Base-by-base conservation (phyloP, 2,797 vertebrate species). In the Rhabdophis nuchalis region DNA sequence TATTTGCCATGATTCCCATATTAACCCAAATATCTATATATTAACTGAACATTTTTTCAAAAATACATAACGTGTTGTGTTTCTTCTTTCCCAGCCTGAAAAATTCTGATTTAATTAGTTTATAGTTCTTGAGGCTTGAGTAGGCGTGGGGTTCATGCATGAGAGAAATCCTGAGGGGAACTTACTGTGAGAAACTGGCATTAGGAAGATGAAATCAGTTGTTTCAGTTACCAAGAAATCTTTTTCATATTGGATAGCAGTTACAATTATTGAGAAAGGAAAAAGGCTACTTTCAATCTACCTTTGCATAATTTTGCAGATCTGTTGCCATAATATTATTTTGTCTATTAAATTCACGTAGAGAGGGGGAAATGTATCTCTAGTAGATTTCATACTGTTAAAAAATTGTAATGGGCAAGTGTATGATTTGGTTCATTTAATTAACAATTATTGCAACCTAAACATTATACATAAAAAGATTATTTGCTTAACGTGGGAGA, bases 71-170 rank as follows among this genome's bases (percentile, higher is more conserved):
- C 1, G 0, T 3, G 86, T 29, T 0, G 86, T 18, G 88, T 93
- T 92, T 88, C 85, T 93, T 92, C 85, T 56, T 96, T 95, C 93
- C 86, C 87, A 85, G 0, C 6, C 46, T 86, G 25, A 58, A 13
- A 87, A 53, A 94, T 77, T 82, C 0, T 0, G 1, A 92, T 64
- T 90, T 77, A 25, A 87, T 94, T 93, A 77, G 77, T 58, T 86
- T 89, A 91, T 77, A 93, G 23, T 68, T 89, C 20, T 57, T 46
- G 86, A 85, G 13, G 56, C 87, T 77, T 86, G n/a, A 18, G 93
- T 93, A 82, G 90, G n/a, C 20, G 72, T 46, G 36, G 0, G 11
- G 9, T 52, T 82, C 23, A 32, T 89, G 90, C 92, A 89, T 89
- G 92, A 88, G 64, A 36, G 53, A 52, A 18, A 88, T 87, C 87